Evolutionary conservation across 2,113 vertebrate species (phyloP), one percentile per base, ranked within the genome.

Genomic region (Raja brachyura): DNA sequence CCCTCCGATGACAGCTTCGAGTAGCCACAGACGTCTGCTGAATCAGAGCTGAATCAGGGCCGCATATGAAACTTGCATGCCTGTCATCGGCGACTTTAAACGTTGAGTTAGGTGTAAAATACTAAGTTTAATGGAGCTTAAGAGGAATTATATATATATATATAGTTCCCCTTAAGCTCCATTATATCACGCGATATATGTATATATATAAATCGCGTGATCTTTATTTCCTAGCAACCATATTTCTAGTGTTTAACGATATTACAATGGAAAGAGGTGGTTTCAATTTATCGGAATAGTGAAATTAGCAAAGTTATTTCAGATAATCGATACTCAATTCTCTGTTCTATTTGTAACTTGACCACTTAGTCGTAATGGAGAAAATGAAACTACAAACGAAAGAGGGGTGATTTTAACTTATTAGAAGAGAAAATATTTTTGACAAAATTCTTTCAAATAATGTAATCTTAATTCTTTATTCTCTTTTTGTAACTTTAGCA

Each of bases 41-140:
- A 63, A 61, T 85, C 54, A 85, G 81, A 59, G 81, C 81, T 61
- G 81, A 59, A 63, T 88, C 59, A 63, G 83, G 83, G 28, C 83
- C 59, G 83, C 83, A 63, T 61, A 25, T 88, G 83, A 61, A 66
- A 63, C 10, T 31, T 63, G 28, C 83, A 63, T 88, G 83, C 83
- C 28, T 88, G 83, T 88, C 83, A 88, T 88, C 83, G 59, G 28
- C 33, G 31, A 88, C 31, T 88, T n/a, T 63, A 61, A 59, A 14
- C 13, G 5, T 63, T 8, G 59, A 56, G 81, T 85, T 59, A 25
- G 83, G 25, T 63, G 4, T 88, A 61, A 18, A 66, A 61, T 61
- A 66, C 28, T n/a, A 63, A 31, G 59, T 88, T 48, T 48, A 48
- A 48, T 48, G 39, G 0, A 48, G 39, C 39, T 48, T 48, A 0